Base-by-base conservation (phyloP, 2,888 invertebrate genomes). In the Ornithoptera alexandrae region DNA sequence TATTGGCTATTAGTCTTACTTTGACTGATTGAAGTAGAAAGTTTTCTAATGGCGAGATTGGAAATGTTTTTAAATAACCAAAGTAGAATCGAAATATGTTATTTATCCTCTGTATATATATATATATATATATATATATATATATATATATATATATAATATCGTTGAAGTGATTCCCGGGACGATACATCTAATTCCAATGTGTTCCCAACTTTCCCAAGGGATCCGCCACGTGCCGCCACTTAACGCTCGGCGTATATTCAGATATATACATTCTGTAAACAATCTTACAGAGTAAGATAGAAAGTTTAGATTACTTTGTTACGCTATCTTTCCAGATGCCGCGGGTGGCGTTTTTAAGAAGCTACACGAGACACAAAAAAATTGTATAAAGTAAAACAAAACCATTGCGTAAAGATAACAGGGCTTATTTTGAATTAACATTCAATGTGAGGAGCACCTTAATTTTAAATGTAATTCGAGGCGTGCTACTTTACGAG, bases 341-440 rank as follows among this genome's bases (percentile, higher is more conserved):
- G 85, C 86, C 85, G 86, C 81, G 82, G 77, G 82, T n/a, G 53
- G 53, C 53, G 79, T 82, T 82, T 84, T 84, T 85, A 86, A 84
- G 88, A 84, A 88, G 87, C 84, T 82, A 83, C 84, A 83, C 87
- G 83, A 85, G 86, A 87, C 87, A 87, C 86, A 22, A 84, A 84
- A 87, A 86, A 88, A 89, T 84, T 87, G 87, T 84, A 83, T 84
- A 85, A 86, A 88, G 85, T 84, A 89, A 86, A 86, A 86, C 86
- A 86, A 88, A 89, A 90, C 36, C 89, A 89, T 10, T 58, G 57
- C 57, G 1, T 22, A 58, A 20, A 89, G 86, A 79, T 76, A 83
- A 59, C 36, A 58, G 57, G 59, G 64, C 63, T 69, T 65, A 61
- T 69, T 65, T 65, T 56, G 64, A 69, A 65, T 69, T 69, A 69